Evolutionary conservation across 2,113 vertebrate species (phyloP).

Genomic region (Psephotus haematonotus): DNA sequence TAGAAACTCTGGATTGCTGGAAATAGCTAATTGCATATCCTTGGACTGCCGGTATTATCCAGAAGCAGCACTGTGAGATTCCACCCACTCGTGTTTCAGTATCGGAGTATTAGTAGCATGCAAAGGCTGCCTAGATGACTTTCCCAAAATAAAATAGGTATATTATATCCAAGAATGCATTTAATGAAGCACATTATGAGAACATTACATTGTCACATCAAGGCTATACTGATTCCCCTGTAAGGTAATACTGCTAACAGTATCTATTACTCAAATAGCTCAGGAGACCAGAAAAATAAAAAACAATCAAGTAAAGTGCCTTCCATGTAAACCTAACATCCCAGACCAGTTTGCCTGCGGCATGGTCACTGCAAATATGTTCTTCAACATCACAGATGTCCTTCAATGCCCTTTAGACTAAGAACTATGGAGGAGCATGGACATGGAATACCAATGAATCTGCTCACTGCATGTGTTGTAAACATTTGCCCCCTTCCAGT

Average conservation of each 20-base stretch:
- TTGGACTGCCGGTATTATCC: not conserved
- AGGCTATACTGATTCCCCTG: not conserved
- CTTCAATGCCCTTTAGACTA: not conserved
- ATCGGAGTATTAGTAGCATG: not conserved
- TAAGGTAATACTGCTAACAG: not conserved
- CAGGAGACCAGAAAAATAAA: not conserved
- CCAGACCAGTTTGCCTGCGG: not conserved
- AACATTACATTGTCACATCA: not conserved
- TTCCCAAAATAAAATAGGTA: not conserved
- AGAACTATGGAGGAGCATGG: not conserved
- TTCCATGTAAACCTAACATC: not conserved
- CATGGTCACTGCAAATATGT: not conserved
- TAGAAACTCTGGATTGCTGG: not conserved
- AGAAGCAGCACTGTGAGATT: not conserved
- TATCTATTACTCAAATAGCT: not conserved
- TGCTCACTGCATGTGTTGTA: not conserved
- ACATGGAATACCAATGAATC: not conserved
- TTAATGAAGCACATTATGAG: not conserved
- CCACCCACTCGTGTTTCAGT: not conserved
- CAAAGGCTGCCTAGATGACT: not conserved
- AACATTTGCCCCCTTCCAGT: not conserved
- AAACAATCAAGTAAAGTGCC: not conserved
- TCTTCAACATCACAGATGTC: not conserved
- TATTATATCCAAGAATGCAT: not conserved
- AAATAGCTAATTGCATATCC: not conserved